phyloP scores from a whole-genome alignment of 2,888 invertebrate species.

The Scaptomyza caliginosa region DNA sequence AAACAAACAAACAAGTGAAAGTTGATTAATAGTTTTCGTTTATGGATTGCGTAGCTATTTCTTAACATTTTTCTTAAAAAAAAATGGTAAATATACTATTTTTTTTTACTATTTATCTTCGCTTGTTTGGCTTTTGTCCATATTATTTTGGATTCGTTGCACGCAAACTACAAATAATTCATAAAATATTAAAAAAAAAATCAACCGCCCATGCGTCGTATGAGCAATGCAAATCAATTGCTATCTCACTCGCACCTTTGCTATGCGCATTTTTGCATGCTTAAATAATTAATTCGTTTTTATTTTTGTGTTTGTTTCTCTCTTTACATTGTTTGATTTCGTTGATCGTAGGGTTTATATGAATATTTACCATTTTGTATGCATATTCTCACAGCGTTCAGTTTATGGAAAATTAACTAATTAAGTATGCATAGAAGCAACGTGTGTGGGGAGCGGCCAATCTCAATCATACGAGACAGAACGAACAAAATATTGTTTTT shows the following conservation, averaged over 20 bases:
- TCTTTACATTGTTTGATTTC: constrained; percentile 41
- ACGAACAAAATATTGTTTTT: constrained; percentile 4
- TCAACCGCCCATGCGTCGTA: constrained; percentile 33
- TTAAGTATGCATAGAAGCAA: constrained; percentile 62
- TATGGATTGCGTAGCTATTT: constrained; percentile 36
- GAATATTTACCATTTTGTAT: constrained; percentile 48
- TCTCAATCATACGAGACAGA: constrained; percentile 17
- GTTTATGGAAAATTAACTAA: constrained; percentile 62
- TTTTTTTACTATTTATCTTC: not conserved
- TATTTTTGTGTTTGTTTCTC: constrained; percentile 15
- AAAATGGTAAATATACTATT: too few relatives aligned
- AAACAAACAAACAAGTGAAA: constrained; percentile 58
- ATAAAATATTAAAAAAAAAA: too few relatives aligned
- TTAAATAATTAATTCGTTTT: constrained; percentile 26
- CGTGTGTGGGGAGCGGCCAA: constrained; percentile 41
- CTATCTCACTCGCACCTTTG: not conserved
- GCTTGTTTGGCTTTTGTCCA: constrained; percentile 6
- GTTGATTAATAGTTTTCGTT: constrained; percentile 76
- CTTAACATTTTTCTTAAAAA: not conserved
- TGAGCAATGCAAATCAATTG: constrained; percentile 46
- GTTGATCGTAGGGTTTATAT: constrained; percentile 12
- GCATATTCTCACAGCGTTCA: constrained; percentile 44
- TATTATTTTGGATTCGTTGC: constrained; percentile 36
- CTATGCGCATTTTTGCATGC: constrained; percentile 56
- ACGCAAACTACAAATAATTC: constrained; percentile 36